These are phyloP conservation scores for Macrotus californicus DNA, from an alignment of 2,113 vertebrate species.

Conservation along the genomic window DNA sequence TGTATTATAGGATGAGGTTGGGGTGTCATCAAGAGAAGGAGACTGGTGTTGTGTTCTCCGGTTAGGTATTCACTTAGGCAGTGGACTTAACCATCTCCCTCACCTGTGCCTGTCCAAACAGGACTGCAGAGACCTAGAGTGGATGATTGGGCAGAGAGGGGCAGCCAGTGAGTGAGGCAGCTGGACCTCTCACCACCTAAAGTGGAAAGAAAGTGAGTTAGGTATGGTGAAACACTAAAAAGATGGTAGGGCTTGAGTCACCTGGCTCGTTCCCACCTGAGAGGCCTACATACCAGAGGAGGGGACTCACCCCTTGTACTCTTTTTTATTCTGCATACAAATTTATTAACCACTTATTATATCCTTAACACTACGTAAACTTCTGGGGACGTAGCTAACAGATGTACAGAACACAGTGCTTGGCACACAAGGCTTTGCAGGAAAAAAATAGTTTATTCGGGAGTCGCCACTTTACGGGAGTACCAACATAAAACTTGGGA, in stretches of 20 bases:
- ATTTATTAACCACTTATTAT: neutral
- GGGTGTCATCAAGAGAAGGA: neutral
- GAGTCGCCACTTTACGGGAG: neutral
- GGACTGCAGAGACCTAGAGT: neutral
- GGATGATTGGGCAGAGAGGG: neutral
- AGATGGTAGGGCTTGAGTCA: neutral
- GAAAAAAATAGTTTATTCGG: neutral
- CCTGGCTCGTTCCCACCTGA: neutral
- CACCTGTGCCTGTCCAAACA: neutral
- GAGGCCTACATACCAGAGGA: neutral
- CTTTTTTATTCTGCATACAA: neutral
- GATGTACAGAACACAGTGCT: neutral
- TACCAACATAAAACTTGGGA: neutral
- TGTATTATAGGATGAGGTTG: neutral
- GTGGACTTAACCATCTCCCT: neutral
- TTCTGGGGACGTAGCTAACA: neutral
- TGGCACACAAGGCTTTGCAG: neutral
- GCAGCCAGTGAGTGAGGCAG: neutral
- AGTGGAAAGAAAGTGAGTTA: neutral
- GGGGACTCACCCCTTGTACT: neutral
- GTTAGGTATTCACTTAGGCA: neutral
- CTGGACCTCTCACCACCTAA: neutral
- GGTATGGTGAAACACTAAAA: neutral
- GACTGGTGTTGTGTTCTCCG: neutral
- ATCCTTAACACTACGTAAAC: neutral